phyloP scores from a whole-genome alignment of 2,888 invertebrate species.

The Junonia oenone region DNA sequence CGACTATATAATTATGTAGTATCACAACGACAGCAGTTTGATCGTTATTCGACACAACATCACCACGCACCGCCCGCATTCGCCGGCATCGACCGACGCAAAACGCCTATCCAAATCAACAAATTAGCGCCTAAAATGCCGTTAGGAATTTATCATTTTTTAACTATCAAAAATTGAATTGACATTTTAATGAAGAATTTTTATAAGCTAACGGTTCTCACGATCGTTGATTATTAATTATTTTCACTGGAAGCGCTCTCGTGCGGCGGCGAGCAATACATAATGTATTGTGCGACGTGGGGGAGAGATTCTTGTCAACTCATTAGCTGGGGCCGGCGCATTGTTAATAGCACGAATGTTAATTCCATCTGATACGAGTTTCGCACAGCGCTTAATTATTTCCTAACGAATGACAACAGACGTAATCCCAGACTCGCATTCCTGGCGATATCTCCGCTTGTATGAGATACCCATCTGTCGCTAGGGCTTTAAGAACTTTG shows the following conservation, averaged over 20 bases:
- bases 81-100: not conserved
- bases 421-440: constrained; percentile 2
- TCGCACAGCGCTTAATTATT: constrained; percentile 27
- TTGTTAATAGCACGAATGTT: constrained; percentile 18
- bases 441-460: not conserved
- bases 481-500: not conserved
- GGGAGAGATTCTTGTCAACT: constrained; percentile 21
- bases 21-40: constrained; percentile 1
- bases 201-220: not conserved
- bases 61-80: not conserved
- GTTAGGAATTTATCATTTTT: not conserved
- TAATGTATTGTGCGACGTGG: constrained; percentile 6
- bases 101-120: not conserved
- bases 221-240: constrained; percentile 2
- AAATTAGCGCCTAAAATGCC: not conserved
- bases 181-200: not conserved
- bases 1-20: too few relatives aligned
- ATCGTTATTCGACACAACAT: constrained; percentile 6
- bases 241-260: constrained; percentile 11
- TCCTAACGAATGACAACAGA: constrained; percentile 22
- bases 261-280: constrained; percentile 2
- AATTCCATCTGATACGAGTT: constrained; percentile 19
- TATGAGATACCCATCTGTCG: too few relatives aligned
- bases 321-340: constrained; percentile 13
- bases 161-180: not conserved